Evolutionary conservation across 2,888 invertebrate species (phyloP).

Genomic region (Limnephilus auricula): DNA sequence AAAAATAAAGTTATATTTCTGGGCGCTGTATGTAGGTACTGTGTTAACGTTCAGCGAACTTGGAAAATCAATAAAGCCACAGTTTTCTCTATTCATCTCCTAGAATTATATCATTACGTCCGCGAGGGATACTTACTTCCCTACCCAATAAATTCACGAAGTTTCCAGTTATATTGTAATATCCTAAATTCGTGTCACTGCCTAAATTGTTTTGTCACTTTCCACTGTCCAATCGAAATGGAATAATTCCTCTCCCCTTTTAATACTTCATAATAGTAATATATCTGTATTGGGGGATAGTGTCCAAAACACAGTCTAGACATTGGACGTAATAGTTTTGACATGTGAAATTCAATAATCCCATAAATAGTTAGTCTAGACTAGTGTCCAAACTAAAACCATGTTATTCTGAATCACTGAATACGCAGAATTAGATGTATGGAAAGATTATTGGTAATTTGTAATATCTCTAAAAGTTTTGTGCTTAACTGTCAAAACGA

Average conservation of each 20-base stretch:
- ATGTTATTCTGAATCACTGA: background rate
- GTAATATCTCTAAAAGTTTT: background rate
- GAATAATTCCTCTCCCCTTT: background rate
- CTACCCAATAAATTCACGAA: background rate
- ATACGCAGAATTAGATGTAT: background rate
- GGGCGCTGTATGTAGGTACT: background rate
- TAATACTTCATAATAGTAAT: background rate
- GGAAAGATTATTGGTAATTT: background rate
- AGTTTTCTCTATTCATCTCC: background rate
- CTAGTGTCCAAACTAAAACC: background rate
- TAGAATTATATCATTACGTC: too few relatives aligned
- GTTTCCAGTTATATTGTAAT: background rate
- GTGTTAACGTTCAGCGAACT: background rate
- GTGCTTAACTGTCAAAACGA: background rate
- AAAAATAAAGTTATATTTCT: background rate
- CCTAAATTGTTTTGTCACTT: background rate
- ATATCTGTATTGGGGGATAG: background rate
- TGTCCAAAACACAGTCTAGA: background rate
- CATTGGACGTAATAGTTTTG: background rate
- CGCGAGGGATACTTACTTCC: background rate
- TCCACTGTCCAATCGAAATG: background rate
- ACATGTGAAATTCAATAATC: background rate
- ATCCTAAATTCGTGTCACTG: background rate
- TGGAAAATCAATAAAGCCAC: background rate
- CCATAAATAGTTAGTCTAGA: background rate